Percentiles rank a stretch among this genome's conserved stretches.
Conservation (phyloP, 2,797 vertebrate genomes). For the Acanthopagrus latus region DNA sequence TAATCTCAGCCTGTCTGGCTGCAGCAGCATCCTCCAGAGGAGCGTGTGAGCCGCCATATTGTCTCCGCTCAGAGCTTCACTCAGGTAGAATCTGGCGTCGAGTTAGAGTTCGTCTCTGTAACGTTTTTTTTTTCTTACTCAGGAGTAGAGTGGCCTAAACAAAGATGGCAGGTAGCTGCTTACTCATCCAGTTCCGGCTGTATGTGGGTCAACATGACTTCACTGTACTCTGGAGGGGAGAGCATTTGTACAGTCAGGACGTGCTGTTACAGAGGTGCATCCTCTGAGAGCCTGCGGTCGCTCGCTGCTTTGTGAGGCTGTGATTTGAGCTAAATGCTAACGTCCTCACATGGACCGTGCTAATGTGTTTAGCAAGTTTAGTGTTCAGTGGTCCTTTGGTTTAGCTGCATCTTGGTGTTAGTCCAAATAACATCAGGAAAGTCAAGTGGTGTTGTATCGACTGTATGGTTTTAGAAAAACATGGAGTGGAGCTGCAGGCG, state of each 20-base stretch:
- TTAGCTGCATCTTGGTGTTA: background rate
- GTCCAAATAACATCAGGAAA: background rate
- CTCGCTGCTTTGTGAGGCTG: background rate
- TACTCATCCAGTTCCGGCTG: background rate
- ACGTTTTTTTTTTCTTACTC: background rate
- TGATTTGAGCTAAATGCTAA: background rate
- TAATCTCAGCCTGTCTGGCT: constrained; percentile 10
- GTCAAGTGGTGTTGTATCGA: too few relatives aligned
- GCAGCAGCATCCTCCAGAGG: constrained; percentile 23
- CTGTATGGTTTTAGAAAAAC: background rate
- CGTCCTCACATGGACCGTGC: background rate
- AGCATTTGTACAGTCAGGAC: background rate
- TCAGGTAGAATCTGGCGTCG: constrained; percentile 1
- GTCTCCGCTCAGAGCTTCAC: constrained; percentile 14
- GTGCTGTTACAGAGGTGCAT: background rate
- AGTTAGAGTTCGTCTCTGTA: background rate
- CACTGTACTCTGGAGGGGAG: too few relatives aligned
- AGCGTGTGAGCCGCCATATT: background rate
- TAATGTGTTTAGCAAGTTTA: background rate
- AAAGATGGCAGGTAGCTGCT: constrained; percentile 9
- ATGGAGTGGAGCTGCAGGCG: background rate
- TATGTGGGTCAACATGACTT: background rate
- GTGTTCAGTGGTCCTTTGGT: background rate
- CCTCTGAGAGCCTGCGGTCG: too few relatives aligned
- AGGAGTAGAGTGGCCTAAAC: background rate